phyloP scores from a whole-genome alignment of 2,888 invertebrate species.

The Petrolisthes manimaculis region DNA sequence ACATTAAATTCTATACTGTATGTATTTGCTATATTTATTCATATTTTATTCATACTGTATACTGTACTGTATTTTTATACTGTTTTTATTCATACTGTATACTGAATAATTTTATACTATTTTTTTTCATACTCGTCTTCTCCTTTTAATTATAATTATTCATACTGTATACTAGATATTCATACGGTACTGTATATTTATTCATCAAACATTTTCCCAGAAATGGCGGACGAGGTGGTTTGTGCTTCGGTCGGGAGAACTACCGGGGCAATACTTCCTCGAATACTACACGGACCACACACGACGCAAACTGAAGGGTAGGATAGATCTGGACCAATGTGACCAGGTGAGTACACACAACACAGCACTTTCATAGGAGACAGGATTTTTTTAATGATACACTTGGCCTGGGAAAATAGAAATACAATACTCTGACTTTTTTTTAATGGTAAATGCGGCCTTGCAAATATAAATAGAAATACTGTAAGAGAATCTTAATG shows the following conservation, averaged over 20 bases:
- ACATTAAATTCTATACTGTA: not conserved
- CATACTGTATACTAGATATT: too few species aligned
- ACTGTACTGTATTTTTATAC: not conserved
- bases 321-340: slow-evolving; percentile 94
- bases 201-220: slow-evolving; percentile 73
- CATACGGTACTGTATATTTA: too few species aligned
- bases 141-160: too few species aligned
- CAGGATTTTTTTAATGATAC: not conserved
- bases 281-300: slow-evolving; percentile 93
- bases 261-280: slow-evolving; percentile 92
- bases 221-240: slow-evolving; percentile 97
- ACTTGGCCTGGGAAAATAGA: too few species aligned
- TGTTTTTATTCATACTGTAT: too few species aligned
- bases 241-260: slow-evolving; percentile 88
- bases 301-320: slow-evolving; percentile 87
- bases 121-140: too few species aligned
- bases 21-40: not conserved
- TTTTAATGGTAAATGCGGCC: too few species aligned
- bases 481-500: too few species aligned
- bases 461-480: too few species aligned
- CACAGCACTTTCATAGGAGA: not conserved
- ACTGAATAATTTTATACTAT: too few species aligned
- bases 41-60: not conserved
- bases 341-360: slow-evolving; percentile 80
- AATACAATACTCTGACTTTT: too few species aligned